Conservation (phyloP, 2,888 invertebrate species). For the Gymnocheta viridis region DNA sequence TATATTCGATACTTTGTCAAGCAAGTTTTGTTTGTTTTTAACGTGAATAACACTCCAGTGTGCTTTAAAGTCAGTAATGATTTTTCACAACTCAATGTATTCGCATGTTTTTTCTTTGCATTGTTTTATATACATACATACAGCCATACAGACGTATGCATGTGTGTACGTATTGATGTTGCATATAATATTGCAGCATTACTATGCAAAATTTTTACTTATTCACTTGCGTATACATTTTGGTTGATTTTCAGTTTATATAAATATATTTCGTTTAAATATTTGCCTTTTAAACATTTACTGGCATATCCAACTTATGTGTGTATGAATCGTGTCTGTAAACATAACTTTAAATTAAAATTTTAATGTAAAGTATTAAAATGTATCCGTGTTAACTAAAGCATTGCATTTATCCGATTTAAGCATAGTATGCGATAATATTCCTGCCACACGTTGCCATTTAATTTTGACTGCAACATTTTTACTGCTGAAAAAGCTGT, state of each 20-base stretch:
- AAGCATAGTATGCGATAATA: conserved; percentile 29
- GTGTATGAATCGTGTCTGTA: conserved; percentile 3
- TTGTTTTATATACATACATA: background rate
- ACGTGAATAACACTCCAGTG: conserved; percentile 36
- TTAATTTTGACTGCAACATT: conserved; percentile 40
- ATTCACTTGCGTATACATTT: conserved; percentile 54
- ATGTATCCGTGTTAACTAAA: conserved; percentile 64
- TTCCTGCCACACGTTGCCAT: conserved; percentile 44
- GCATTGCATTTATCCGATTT: conserved; percentile 32
- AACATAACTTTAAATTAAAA: conserved; percentile 70
- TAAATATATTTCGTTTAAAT: conserved; percentile 52
- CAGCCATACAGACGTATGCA: background rate
- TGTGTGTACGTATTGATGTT: conserved; percentile 24
- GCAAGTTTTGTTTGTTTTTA: background rate
- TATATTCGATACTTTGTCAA: background rate
- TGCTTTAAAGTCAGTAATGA: conserved; percentile 55
- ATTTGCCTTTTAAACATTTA: conserved; percentile 40
- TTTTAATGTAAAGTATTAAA: conserved; percentile 68
- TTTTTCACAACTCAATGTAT: conserved; percentile 48
- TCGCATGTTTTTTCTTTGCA: conserved; percentile 6
- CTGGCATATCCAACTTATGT: conserved; percentile 8
- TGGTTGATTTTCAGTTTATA: background rate
- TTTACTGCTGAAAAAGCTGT: conserved; percentile 2
- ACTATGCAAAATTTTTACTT: conserved; percentile 65
- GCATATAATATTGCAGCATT: conserved; percentile 49